A percentile compares a stretch with the other conserved stretches of the same genome.
phyloP scores from a whole-genome alignment of 2,113 vertebrate species.

The Tor tambroides region DNA sequence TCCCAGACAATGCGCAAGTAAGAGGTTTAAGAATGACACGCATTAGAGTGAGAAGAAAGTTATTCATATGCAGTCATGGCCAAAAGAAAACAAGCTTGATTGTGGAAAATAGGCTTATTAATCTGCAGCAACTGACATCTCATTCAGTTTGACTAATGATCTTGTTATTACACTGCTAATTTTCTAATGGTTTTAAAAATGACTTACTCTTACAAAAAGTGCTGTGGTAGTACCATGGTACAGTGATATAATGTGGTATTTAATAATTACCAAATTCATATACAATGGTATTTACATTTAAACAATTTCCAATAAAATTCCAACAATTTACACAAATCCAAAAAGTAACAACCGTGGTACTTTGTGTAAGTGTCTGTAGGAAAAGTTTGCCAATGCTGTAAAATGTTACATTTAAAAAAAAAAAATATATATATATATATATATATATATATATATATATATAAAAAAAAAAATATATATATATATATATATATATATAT shows the following conservation, averaged over 20 bases:
- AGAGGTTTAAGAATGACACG: neutral
- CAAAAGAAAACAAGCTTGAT: conserved; percentile 2
- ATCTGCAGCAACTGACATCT: neutral
- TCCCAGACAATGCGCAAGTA: neutral
- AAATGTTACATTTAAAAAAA: no score
- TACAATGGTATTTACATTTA: neutral
- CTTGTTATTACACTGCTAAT: neutral
- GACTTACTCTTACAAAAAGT: neutral
- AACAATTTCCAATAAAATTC: no score
- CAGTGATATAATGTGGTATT: neutral
- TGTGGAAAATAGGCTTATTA: neutral
- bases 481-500: no score
- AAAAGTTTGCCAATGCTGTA: no score
- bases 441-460: no score
- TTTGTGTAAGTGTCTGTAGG: neutral
- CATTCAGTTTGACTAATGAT: neutral
- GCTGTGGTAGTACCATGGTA: neutral
- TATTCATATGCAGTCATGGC: neutral
- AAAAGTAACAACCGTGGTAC: neutral
- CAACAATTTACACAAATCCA: neutral
- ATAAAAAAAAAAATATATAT: no score
- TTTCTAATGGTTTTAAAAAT: neutral
- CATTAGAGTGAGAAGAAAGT: neutral
- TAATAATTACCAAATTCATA: neutral
- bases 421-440: no score